These are phyloP conservation scores for Asbolus verrucosus DNA, from an alignment of 1,140 invertebrate genomes.

Conservation along the genomic window DNA sequence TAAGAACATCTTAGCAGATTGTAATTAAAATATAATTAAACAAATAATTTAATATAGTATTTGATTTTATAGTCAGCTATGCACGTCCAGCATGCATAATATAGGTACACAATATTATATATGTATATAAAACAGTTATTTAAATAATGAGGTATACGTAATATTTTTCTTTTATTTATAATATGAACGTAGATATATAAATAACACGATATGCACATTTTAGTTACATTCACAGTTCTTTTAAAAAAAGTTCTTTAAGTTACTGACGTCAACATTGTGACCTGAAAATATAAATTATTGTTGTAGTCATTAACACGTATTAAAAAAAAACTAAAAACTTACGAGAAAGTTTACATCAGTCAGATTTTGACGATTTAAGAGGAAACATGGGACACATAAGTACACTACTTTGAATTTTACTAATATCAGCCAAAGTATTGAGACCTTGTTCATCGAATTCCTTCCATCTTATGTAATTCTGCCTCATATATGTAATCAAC, in stretches of 20 bases:
- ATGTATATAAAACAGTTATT: too few species aligned
- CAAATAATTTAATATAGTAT: slow-evolving; percentile 47
- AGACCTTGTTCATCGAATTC: slow-evolving; percentile 81
- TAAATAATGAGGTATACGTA: slow-evolving; percentile 37
- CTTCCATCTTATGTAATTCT: slow-evolving; percentile 93
- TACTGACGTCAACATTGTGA: slow-evolving; percentile 61
- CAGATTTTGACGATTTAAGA: slow-evolving; percentile 53
- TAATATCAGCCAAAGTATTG: slow-evolving; percentile 76
- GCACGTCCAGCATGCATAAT: slow-evolving; percentile 61
- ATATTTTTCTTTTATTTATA: slow-evolving; percentile 44
- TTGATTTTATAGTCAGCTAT: slow-evolving; percentile 41
- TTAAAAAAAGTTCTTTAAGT: slow-evolving; percentile 58
- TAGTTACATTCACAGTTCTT: slow-evolving; percentile 56
- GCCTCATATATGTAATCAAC: slow-evolving; percentile 83
- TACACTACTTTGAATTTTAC: slow-evolving; percentile 65
- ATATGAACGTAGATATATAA: slow-evolving; percentile 58
- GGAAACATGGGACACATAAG: slow-evolving; percentile 53
- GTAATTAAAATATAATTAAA: slow-evolving; percentile 49
- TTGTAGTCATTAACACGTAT: too few species aligned
- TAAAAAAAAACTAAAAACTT: too few species aligned
- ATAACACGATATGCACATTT: slow-evolving; percentile 56
- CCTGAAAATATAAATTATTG: slow-evolving; percentile 54
- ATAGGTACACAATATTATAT: slow-evolving; percentile 35
- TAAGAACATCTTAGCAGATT: slow-evolving; percentile 48
- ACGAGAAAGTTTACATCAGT: slow-evolving; percentile 58